Percentiles rank a stretch among this genome's conserved stretches.
Conservation (phyloP, 1,140 invertebrate genomes). For the Lycorma delicatula region DNA sequence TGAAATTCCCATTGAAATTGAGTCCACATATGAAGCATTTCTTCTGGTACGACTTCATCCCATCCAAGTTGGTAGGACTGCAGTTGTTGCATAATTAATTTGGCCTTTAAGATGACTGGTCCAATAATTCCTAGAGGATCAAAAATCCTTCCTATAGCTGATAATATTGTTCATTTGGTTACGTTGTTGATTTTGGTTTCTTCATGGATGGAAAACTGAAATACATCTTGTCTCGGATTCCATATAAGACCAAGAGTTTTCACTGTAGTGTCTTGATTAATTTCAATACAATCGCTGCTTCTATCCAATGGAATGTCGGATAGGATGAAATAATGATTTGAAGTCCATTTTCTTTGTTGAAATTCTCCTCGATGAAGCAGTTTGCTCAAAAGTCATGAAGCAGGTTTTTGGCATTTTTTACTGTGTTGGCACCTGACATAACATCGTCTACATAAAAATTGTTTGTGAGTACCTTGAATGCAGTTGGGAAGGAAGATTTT, state of each 20-base stretch:
- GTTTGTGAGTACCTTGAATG: slow-evolving; percentile 12
- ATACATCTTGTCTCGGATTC: slow-evolving; percentile 9
- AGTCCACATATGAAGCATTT: slow-evolving; percentile 21
- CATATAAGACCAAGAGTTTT: slow-evolving; percentile 17
- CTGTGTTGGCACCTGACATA: slow-evolving; percentile 15
- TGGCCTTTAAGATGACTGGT: slow-evolving; percentile 35
- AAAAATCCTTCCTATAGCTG: slow-evolving; percentile 31
- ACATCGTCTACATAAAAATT: slow-evolving; percentile 29
- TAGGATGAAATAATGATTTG: slow-evolving; percentile 21
- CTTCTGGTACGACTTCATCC: slow-evolving; percentile 32
- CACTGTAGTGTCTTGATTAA: neutral
- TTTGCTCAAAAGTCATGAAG: slow-evolving; percentile 26
- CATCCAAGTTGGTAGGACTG: slow-evolving; percentile 32
- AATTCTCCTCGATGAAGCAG: slow-evolving; percentile 20
- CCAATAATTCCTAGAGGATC: slow-evolving; percentile 35
- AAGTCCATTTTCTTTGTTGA: slow-evolving; percentile 29
- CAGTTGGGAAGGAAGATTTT: slow-evolving; percentile 21
- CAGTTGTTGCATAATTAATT: slow-evolving; percentile 38
- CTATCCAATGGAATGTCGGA: neutral
- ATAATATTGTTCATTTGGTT: slow-evolving; percentile 23
- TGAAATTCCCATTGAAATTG: slow-evolving; percentile 22
- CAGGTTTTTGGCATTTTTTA: slow-evolving; percentile 18
- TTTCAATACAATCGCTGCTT: neutral
- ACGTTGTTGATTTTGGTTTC: neutral
- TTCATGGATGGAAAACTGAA: slow-evolving; percentile 3